phyloP scores from a whole-genome alignment of 2,888 invertebrate genomes.

The Aricia artaxerxes region DNA sequence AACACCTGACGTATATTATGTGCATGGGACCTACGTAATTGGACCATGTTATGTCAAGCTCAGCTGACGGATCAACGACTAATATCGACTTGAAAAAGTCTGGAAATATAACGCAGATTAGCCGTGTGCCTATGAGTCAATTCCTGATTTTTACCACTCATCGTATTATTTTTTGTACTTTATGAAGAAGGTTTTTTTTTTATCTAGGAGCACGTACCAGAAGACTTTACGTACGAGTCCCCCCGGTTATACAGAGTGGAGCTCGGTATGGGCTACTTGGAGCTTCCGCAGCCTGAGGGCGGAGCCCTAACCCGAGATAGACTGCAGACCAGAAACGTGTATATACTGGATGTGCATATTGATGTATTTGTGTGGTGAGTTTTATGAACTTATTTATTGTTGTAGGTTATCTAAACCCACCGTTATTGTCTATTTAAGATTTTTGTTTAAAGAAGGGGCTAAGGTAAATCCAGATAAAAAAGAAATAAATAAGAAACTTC shows the following conservation, averaged over 20 bases:
- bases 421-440: neutral
- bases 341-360: slow-evolving; percentile 95
- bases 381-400: neutral
- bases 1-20: too few relatives aligned
- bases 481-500: too few relatives aligned
- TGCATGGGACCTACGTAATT: too few relatives aligned
- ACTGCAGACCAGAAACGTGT: slow-evolving; percentile 95
- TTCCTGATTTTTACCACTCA: too few relatives aligned
- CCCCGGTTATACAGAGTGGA: slow-evolving; percentile 96
- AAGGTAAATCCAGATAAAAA: too few relatives aligned
- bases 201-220: slow-evolving; percentile 85
- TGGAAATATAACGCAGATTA: too few relatives aligned
- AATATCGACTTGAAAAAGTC: too few relatives aligned
- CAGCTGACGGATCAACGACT: too few relatives aligned
- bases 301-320: slow-evolving; percentile 86
- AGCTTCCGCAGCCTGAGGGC: slow-evolving; percentile 95
- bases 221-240: slow-evolving; percentile 82
- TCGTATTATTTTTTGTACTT: too few relatives aligned
- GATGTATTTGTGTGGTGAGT: slow-evolving; percentile 97
- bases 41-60: too few relatives aligned
- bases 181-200: too few relatives aligned
- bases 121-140: too few relatives aligned
- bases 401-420: neutral
- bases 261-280: slow-evolving; percentile 98
- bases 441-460: neutral